These are phyloP conservation scores for Mycteria americana DNA, from an alignment of 2,797 vertebrate genomes.

Conservation along the genomic window DNA sequence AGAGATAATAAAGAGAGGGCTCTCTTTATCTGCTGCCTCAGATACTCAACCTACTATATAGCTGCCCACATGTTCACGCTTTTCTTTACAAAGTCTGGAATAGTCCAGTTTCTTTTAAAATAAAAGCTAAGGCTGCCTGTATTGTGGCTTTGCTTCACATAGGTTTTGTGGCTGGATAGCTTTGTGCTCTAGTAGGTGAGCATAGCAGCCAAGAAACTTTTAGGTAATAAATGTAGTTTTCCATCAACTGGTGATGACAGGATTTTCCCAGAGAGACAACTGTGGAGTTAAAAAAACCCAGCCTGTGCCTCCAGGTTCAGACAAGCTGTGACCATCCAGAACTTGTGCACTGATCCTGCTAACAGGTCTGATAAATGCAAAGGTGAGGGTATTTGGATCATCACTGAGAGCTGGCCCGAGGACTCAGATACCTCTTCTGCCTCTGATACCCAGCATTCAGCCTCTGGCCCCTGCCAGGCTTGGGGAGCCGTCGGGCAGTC, in stretches of 20 bases:
- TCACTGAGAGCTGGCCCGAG: not conserved
- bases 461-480: not conserved
- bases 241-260: not conserved
- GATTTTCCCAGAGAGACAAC: not conserved
- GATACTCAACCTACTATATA: not conserved
- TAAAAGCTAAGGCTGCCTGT: not conserved
- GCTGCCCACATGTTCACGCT: not conserved
- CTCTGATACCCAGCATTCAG: not conserved
- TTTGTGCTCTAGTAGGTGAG: not conserved
- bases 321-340: not conserved
- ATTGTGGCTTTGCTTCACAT: not conserved
- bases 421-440: not conserved
- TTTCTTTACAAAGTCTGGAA: not conserved
- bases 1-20: not conserved
- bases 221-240: not conserved
- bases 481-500: not conserved
- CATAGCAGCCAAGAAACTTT: not conserved
- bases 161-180: not conserved
- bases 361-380: rapidly evolving
- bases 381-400: not conserved
- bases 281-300: not conserved
- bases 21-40: not conserved
- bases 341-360: not conserved
- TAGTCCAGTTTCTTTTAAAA: not conserved
- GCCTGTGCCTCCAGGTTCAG: not conserved